Conservation (phyloP, 1,140 invertebrate species). For the Brachionus rotundiformis region DNA sequence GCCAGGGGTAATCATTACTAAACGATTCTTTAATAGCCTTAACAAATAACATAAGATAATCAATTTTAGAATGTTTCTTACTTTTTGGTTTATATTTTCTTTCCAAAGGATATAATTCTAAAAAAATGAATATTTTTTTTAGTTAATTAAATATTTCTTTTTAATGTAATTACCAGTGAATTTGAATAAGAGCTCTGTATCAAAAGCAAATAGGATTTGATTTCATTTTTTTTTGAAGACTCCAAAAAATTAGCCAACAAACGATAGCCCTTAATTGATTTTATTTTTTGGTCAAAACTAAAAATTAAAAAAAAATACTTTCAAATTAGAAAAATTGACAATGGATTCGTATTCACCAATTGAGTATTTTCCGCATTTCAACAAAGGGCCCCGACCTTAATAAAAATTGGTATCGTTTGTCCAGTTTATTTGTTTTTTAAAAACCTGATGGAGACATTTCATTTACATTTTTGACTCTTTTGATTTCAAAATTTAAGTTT, state of each 20-base stretch:
- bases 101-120: slow-evolving; percentile 24
- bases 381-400: not conserved
- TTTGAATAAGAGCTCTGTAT: slow-evolving; percentile 22
- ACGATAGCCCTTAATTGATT: not conserved
- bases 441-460: slow-evolving; percentile 48
- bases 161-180: not conserved
- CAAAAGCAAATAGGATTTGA: slow-evolving; percentile 9
- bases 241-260: slow-evolving; percentile 29
- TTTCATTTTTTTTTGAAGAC: slow-evolving; percentile 26
- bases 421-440: too few relatives aligned
- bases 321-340: slow-evolving; percentile 49
- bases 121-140: not conserved
- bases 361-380: slow-evolving; percentile 49
- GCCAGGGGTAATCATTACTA: slow-evolving; percentile 1
- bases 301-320: not conserved
- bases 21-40: slow-evolving; percentile 27
- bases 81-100: not conserved
- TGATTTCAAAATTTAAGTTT: slow-evolving; percentile 31
- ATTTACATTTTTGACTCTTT: slow-evolving; percentile 27
- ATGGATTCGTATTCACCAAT: slow-evolving; percentile 49
- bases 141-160: too few relatives aligned
- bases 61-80: not conserved
- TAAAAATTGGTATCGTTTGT: not conserved
- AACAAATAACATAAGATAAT: not conserved
- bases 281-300: not conserved